phyloP scores from a whole-genome alignment of 2,797 vertebrate genomes.

The Coregonus suidteri region DNA sequence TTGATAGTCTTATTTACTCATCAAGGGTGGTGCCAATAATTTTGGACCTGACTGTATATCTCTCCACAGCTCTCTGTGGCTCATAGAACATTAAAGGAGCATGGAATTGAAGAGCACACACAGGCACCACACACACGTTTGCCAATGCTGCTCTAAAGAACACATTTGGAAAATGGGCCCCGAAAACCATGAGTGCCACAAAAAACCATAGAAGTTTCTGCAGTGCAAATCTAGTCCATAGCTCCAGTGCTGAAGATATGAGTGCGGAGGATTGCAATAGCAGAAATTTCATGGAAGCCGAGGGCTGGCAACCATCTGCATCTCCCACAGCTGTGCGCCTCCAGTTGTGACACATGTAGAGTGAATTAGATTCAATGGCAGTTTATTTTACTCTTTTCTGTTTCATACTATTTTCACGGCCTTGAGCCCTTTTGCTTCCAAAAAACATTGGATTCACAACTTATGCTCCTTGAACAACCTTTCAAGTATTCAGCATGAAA shows the following conservation, averaged over 20 bases:
- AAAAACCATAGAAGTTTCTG: neutral
- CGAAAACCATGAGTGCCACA: neutral
- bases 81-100: conserved; percentile 38
- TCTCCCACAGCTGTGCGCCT: conserved; percentile 20
- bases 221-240: neutral
- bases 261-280: conserved; percentile 20
- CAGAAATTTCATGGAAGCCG: neutral
- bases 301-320: conserved; percentile 21
- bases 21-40: no score
- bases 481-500: neutral
- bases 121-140: neutral
- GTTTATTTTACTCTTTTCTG: neutral
- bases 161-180: neutral
- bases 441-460: neutral
- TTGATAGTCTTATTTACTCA: no score
- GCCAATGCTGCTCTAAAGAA: neutral
- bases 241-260: neutral
- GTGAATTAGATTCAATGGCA: neutral
- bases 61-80: conserved; percentile 26
- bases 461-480: neutral
- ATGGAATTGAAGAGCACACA: conserved; percentile 28
- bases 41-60: neutral
- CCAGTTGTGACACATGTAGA: conserved; percentile 9
- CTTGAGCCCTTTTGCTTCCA: neutral
- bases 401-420: neutral